These are phyloP conservation scores for Amphiprion ocellaris DNA, from an alignment of 2,113 vertebrate species.

Conservation along the genomic window DNA sequence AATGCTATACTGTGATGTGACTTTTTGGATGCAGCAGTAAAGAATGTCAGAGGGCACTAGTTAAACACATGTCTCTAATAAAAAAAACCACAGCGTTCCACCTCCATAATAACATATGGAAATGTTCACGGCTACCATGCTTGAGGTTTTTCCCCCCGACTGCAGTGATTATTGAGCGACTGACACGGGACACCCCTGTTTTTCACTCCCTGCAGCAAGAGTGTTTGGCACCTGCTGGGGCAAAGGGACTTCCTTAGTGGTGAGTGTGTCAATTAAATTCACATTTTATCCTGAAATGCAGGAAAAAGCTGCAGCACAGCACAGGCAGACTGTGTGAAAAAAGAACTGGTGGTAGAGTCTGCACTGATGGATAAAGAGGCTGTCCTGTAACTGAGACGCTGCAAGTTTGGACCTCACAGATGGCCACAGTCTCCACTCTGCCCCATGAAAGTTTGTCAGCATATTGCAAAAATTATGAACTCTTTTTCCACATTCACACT, in stretches of 20 bases:
- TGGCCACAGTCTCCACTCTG: no score
- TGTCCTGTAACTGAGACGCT: no score
- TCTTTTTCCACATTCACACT: no score
- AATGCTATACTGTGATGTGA: conserved; percentile 1
- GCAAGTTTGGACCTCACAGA: no score
- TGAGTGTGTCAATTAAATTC: conserved; percentile 31
- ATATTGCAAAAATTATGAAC: no score
- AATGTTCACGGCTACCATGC: conserved; percentile 78
- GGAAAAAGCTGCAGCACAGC: conserved; percentile 5
- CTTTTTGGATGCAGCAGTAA: conserved; percentile 31
- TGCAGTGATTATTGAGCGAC: conserved; percentile 70
- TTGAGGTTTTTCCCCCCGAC: conserved; percentile 59
- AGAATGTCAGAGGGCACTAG: conserved; percentile 60
- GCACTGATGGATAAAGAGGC: no score
- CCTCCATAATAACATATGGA: conserved; percentile 77
- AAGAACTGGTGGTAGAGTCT: background rate
- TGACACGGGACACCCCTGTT: conserved; percentile 70
- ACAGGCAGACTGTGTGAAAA: background rate
- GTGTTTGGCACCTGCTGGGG: conserved; percentile 61
- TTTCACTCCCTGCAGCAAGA: conserved; percentile 49
- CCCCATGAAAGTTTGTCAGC: no score
- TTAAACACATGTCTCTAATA: conserved; percentile 78
- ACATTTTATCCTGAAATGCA: conserved; percentile 14
- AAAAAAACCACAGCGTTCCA: conserved; percentile 71
- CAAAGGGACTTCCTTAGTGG: background rate